Conservation (phyloP, 2,113 vertebrate genomes). For the Alaudala cheleensis region DNA sequence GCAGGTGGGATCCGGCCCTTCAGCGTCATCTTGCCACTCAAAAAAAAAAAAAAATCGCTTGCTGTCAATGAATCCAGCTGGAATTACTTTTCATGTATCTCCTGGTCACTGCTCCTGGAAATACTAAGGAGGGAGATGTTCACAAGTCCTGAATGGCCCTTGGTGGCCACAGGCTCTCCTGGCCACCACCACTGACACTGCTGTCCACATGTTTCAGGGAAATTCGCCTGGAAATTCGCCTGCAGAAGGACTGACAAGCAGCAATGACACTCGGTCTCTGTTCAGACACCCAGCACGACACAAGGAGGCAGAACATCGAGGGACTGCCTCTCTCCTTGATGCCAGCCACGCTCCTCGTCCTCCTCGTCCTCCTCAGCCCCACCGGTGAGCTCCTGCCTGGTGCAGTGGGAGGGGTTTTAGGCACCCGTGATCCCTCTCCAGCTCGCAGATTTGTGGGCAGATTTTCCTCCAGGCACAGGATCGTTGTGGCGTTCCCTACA, state of each 20-base stretch:
- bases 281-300: background rate
- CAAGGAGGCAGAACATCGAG: background rate
- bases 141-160: background rate
- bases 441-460: background rate
- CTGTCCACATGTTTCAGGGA: conserved; percentile 39
- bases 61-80: background rate
- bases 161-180: background rate
- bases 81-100: background rate
- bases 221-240: background rate
- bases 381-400: conserved; percentile 38
- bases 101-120: background rate
- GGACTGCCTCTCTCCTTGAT: background rate
- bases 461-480: background rate
- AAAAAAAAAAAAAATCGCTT: background rate
- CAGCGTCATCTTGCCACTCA: background rate
- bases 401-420: accelerated
- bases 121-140: background rate
- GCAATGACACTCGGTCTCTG: conserved; percentile 41
- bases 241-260: background rate
- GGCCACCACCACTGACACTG: background rate
- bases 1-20: accelerated
- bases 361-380: conserved; percentile 48
- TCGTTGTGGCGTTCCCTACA: accelerated
- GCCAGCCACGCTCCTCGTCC: conserved; percentile 22
- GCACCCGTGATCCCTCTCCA: accelerated